Evolutionary conservation across 2,113 vertebrate genomes (phyloP), one percentile per base, ranked within the genome.

Genomic region (Saguinus midas): DNA sequence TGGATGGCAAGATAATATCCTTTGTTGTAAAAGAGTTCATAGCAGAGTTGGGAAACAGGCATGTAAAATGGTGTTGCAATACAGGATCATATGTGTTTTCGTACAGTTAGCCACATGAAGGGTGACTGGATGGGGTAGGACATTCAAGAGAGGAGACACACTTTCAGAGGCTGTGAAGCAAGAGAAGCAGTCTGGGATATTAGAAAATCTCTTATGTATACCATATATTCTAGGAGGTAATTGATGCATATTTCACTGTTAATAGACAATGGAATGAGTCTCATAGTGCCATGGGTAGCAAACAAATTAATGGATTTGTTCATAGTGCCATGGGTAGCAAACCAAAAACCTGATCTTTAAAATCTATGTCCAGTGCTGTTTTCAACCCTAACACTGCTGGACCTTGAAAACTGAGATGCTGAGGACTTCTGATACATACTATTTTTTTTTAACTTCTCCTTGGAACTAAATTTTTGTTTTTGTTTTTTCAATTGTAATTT

Each of bases 61-160:
- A 17, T 27, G 17, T 8, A 27, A 68, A 13, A 8, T 4, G 1
- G 5, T 25, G 57, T 61, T 52, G 13, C 4, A 80, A 8, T 90
- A 13, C 13, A 72, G 40, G 29, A 45, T 52, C 14, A 17, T 66
- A 61, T 6, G 3, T 45, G 21, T 35, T 64, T 40, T 85, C 48
- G 40, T 29, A 10, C 11, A 14, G 20, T 35, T 73, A 72, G 10
- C 25, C 18, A 1, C 20, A 17, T 35, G 4, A 86, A 91, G 27
- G 18, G 50, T 2, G 6, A 9, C 27, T 17, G 7, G 5, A 0
- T 50, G 7, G 45, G 1, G 1, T 0, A 73, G 37, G 70, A 68
- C 9, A 16, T 58, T 88, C 55, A 58, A 8, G 32, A 85, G 76
- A 21, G 27, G 73, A 79, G 1, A n/a, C 5, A 16, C 2, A 66